Base-by-base conservation (phyloP, 2,888 invertebrate genomes). In the Thereva unica region DNA sequence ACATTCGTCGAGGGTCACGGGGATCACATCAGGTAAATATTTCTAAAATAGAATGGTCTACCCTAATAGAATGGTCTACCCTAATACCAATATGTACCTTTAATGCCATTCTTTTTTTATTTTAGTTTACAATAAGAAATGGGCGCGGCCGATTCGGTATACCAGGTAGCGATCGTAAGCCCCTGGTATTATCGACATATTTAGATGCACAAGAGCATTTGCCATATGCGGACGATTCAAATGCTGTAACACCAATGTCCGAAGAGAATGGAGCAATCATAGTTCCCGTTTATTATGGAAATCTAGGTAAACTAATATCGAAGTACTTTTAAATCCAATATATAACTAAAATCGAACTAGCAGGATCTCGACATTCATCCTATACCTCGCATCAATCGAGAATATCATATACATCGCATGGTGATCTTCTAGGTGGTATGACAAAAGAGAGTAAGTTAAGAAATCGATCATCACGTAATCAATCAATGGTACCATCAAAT, bases 181-280 rank as follows among this genome's bases (percentile, higher is more conserved):
- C 96, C 55, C 85, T 96, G 77, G 95, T 97, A 72, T 86, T 95
- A 73, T 95, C 94, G 76, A 95, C 95, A 73, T 95, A 95, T 84
- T 86, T 95, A 82, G 96, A 93, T 81, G 93, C 93, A 73, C 92
- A 93, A 82, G 94, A 95, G 84, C 95, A 95, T 82, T 86, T 97
- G 78, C 97, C 97, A 68, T 97, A 95, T 80, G 97, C 96, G 67
- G 97, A 97, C 81, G 97, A 97, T 83, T 96, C 96, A 71, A 94
- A 94, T 78, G 97, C 96, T 72, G 97, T 95, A 68, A 97, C 97
- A 70, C 97, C 97, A 65, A 95, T 96, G 92, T 96, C 95, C 72
- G 97, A 97, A 84, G 97, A 97, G 83, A 95, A 95, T 82, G 95
- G 95, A 78, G 93, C 93, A 78, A 94, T 95, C 82, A 92, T 95